These are phyloP conservation scores for Acronicta leporina DNA, from an alignment of 2,888 invertebrate genomes.

Conservation along the genomic window DNA sequence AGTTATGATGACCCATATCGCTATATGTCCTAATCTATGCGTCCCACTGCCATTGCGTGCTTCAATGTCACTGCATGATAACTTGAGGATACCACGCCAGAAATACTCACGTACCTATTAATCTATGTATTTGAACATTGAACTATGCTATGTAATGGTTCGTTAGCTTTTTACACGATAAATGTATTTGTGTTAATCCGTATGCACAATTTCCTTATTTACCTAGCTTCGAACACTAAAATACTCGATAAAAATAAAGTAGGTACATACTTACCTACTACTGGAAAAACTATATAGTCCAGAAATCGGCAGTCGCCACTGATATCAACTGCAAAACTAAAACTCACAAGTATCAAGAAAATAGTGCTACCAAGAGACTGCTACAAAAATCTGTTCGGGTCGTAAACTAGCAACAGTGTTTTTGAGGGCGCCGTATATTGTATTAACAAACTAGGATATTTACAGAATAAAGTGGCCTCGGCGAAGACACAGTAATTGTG, in stretches of 20 bases:
- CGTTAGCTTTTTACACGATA: conserved; percentile 16
- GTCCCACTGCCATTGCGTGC: conserved; percentile 70
- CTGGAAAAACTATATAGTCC: too few relatives aligned
- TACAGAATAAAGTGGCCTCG: conserved; percentile 62
- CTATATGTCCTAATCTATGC: conserved; percentile 68
- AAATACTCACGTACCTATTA: conserved; percentile 43
- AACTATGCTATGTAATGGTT: conserved; percentile 34
- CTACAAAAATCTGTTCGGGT: conserved; percentile 50
- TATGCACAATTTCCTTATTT: conserved; percentile 31
- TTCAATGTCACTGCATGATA: conserved; percentile 51
- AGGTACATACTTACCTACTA: not conserved
- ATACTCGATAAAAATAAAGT: not conserved
- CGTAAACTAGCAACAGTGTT: conserved; percentile 48
- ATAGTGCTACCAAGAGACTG: conserved; percentile 2
- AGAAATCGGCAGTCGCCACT: too few relatives aligned
- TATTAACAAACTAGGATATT: conserved; percentile 63
- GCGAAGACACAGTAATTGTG: conserved; percentile 69
- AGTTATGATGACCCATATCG: conserved; percentile 64
- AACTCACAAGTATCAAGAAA: conserved; percentile 2
- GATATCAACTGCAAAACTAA: too few relatives aligned
- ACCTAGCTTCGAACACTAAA: conserved; percentile 7
- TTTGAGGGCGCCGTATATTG: conserved; percentile 57
- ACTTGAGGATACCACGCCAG: conserved; percentile 42
- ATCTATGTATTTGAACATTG: conserved; percentile 36
- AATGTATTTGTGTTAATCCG: conserved; percentile 23